phyloP scores from a whole-genome alignment of 2,888 invertebrate genomes.

The Leptinotarsa rubiginosa region DNA sequence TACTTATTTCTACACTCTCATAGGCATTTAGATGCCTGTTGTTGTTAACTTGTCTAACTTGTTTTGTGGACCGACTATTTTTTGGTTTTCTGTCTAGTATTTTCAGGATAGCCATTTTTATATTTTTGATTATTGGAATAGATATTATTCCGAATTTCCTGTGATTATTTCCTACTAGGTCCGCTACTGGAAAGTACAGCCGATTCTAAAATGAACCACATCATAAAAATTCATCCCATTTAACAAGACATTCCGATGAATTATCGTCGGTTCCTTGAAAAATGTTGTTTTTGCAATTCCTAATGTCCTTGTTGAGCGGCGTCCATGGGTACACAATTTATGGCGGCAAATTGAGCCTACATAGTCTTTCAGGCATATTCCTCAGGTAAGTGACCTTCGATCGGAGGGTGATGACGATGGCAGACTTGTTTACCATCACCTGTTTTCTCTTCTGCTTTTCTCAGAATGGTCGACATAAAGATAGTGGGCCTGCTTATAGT shows the following conservation, averaged over 20 bases:
- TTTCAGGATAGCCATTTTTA: too few species aligned
- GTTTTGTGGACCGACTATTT: too few species aligned
- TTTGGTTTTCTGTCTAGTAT: too few species aligned
- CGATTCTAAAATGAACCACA: background rate
- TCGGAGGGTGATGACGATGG: conserved; percentile 19
- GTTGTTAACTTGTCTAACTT: too few species aligned
- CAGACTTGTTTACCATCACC: conserved; percentile 17
- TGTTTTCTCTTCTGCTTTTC: conserved; percentile 10
- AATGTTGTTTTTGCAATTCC: conserved; percentile 21
- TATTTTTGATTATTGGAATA: too few species aligned
- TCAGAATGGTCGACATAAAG: background rate
- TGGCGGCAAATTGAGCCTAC: conserved; percentile 22
- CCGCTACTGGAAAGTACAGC: background rate
- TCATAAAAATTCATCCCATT: background rate
- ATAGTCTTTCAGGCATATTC: conserved; percentile 19
- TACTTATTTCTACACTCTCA: too few species aligned
- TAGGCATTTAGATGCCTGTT: too few species aligned
- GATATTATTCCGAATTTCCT: too few species aligned
- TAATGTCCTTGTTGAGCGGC: conserved; percentile 24
- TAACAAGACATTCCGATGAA: conserved; percentile 12
- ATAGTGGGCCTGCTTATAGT: background rate
- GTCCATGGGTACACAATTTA: conserved; percentile 21
- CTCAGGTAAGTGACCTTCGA: conserved; percentile 16
- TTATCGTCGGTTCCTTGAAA: conserved; percentile 18
- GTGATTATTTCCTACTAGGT: background rate